Evolutionary conservation across 2,797 vertebrate genomes (phyloP), one percentile per base, ranked within the genome.

Genomic region (Neopelma chrysocephalum): DNA sequence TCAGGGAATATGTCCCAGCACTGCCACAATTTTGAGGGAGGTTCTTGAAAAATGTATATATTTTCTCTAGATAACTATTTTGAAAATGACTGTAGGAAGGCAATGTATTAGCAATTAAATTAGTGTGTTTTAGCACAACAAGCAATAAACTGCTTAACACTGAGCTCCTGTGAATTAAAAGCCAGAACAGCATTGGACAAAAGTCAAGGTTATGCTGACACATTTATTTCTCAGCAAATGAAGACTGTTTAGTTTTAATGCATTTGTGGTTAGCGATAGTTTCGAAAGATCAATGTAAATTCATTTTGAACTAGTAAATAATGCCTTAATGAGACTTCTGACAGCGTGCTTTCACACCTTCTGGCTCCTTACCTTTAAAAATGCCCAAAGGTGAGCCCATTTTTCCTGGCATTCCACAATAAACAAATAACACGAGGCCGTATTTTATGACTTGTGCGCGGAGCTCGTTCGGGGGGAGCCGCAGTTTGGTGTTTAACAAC

Each of bases 221-320:
- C 97, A 97, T 98, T 98, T 98, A 97, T 98, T 98, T 98, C 98
- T 97, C 96, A 89, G 97, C 94, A 97, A 98, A 98, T 97, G 97
- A 97, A 97, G 97, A 96, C 97, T 98, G 97, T 98, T 98, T 98
- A 98, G 97, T 97, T 98, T 98, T 98, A 98, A 98, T 98, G 98
- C 98, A 98, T 97, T 98, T 98, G 98, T 98, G 98, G 98, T 98
- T 98, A 97, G 98, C 96, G 79, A 92, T 96, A 97, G 97, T 98
- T 98, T 98, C 94, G 96, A 97, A 96, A 97, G 98, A 98, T 98
- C 98, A 98, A 98, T 98, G 98, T 97, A 97, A 98, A 98, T 98
- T 98, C 97, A 91, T 98, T 98, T 97, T 92, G 97, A 97, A 97
- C 94, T 96, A 97, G 96, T 97, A 97, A 98, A 98, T 97, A 98